These are phyloP conservation scores for Leucophenga varia DNA, from an alignment of 1,140 invertebrate species.

Conservation along the genomic window DNA sequence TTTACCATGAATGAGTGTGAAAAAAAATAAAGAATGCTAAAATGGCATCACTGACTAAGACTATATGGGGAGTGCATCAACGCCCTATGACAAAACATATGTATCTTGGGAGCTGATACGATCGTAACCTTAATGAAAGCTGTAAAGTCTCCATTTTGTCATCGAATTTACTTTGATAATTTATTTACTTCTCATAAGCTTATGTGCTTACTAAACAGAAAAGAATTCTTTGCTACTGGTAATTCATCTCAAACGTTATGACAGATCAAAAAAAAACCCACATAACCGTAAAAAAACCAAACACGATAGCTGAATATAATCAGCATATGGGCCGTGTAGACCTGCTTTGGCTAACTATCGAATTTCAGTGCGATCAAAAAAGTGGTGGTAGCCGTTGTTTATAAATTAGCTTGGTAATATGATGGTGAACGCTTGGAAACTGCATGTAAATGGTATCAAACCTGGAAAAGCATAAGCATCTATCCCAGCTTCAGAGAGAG, in stretches of 20 bases:
- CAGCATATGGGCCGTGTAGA: slow-evolving; percentile 35
- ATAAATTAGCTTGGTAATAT: neutral
- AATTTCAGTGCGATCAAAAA: slow-evolving; percentile 31
- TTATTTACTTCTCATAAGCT: neutral
- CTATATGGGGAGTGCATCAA: neutral
- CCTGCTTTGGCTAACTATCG: slow-evolving; percentile 34
- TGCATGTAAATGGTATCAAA: no score
- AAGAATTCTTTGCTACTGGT: neutral
- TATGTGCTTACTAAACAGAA: neutral
- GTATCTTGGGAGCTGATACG: neutral
- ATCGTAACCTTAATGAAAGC: neutral
- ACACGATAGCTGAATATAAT: slow-evolving; percentile 30
- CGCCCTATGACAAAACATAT: neutral
- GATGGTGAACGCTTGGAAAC: slow-evolving; percentile 1
- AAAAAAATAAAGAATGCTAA: no score
- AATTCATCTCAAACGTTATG: neutral
- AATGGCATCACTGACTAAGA: no score
- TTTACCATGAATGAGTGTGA: no score
- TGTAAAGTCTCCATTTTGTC: neutral
- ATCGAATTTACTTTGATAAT: no score
- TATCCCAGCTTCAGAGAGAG: no score
- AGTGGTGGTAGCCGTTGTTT: slow-evolving; percentile 45
- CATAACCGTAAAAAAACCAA: slow-evolving; percentile 13
- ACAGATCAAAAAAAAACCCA: neutral
- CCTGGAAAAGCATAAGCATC: no score